Conservation (phyloP, 2,888 invertebrate species). For the Penaeus monodon region DNA sequence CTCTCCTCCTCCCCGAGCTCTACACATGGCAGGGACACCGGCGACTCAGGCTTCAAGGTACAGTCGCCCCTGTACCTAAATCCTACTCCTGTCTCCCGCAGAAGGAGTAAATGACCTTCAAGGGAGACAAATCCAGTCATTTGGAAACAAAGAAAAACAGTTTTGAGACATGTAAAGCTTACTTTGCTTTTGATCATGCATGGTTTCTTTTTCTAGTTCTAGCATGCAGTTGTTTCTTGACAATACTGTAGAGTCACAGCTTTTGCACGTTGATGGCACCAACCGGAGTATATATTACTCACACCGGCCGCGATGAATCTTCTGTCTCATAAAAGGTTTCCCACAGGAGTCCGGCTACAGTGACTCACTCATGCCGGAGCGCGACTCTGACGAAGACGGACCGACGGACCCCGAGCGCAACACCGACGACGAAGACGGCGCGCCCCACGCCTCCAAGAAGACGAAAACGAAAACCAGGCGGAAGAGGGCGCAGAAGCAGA, state of each 20-base stretch:
- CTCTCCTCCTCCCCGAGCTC: slow-evolving; percentile 42
- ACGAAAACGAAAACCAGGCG: slow-evolving; percentile 30
- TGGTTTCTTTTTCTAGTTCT: slow-evolving; percentile 13
- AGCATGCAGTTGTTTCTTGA: slow-evolving; percentile 10
- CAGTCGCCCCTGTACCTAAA: background rate
- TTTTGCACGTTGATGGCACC: slow-evolving; percentile 8
- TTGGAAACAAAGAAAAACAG: slow-evolving; percentile 20
- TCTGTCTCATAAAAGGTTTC: background rate
- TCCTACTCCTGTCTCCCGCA: slow-evolving; percentile 6
- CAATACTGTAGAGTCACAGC: slow-evolving; percentile 20
- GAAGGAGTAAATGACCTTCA: slow-evolving; percentile 13
- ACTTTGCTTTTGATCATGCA: slow-evolving; percentile 23
- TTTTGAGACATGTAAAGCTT: slow-evolving; percentile 20
- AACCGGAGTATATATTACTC: background rate
- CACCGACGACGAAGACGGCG: slow-evolving; percentile 46
- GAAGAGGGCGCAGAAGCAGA: slow-evolving; percentile 12
- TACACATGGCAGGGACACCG: slow-evolving; percentile 57
- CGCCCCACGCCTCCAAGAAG: slow-evolving; percentile 4
- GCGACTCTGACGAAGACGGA: slow-evolving; percentile 50
- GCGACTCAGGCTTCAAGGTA: slow-evolving; percentile 62
- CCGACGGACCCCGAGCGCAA: slow-evolving; percentile 54
- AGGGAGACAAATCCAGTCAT: background rate
- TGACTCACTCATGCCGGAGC: slow-evolving; percentile 35
- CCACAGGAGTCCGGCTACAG: slow-evolving; percentile 53
- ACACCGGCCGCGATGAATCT: background rate